These are phyloP conservation scores for Lepus europaeus DNA, from an alignment of 2,113 vertebrate species.

Conservation along the genomic window DNA sequence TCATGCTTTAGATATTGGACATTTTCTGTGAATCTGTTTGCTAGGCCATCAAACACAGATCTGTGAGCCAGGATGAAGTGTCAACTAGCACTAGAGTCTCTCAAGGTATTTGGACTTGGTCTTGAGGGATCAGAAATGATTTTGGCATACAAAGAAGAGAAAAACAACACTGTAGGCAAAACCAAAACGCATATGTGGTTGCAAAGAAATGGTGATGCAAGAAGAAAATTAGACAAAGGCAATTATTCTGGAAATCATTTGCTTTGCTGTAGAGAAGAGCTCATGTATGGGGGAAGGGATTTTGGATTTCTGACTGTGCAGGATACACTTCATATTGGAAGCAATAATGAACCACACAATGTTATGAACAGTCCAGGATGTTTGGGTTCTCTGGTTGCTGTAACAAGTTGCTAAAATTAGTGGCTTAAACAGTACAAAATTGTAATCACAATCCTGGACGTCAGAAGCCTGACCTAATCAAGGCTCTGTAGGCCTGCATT, in stretches of 20 bases:
- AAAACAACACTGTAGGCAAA: background rate
- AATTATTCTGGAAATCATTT: background rate
- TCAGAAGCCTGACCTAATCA: background rate
- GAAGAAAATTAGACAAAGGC: background rate
- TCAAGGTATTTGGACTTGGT: background rate
- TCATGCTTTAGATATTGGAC: background rate
- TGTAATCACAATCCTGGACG: background rate
- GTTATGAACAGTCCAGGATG: too few species aligned
- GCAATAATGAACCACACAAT: fast-evolving
- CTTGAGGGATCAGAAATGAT: background rate
- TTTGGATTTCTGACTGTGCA: background rate
- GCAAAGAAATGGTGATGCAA: background rate
- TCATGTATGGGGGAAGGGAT: background rate
- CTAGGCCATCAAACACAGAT: background rate
- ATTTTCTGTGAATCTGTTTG: background rate
- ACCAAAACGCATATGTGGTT: background rate
- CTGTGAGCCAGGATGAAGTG: background rate
- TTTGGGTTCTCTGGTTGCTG: background rate
- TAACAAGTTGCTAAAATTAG: background rate
- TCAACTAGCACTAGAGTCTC: background rate
- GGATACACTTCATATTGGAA: background rate
- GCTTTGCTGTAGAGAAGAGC: background rate
- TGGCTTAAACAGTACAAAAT: background rate
- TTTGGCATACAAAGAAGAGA: background rate
- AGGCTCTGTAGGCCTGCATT: background rate